Evolutionary conservation across 2,888 invertebrate genomes (phyloP), one percentile per base, ranked within the genome.

Genomic region (Lasioglossum villosulum): DNA sequence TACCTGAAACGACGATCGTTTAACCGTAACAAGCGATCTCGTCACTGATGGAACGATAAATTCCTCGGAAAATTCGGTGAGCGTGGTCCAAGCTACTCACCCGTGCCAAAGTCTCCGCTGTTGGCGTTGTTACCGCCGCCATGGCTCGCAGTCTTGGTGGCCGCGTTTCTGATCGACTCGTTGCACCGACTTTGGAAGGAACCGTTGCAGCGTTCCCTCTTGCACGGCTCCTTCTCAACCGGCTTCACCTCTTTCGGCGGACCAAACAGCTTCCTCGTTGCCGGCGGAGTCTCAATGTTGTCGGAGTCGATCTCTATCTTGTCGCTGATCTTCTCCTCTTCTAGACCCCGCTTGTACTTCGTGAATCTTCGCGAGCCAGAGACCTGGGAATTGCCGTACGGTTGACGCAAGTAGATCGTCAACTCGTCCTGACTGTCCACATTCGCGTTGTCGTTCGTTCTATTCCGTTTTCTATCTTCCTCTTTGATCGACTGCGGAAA

Each of bases 281-380:
- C 97, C 8, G 98, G 98, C 34, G 98, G 98, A 2, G 98, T 98
- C 96, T 98, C 98, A 52, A 98, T 97, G 91, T 98, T 98, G 91
- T 98, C 98, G 4, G 98, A 98, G 94, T 98, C 98, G 66, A 98
- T 98, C 93, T 98, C 98, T 19, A 97, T 97, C 93, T 97, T 97
- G 91, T 97, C 97, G 30, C 96, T 96, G 23, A 95, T 94, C 27
- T 91, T 92, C 52, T 94, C 92, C 30, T 93, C 94, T 0, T 92
- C 92, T 16, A 78, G 76, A 86, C 91, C 90, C 89, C 89, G 88
- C 80, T 92, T 78, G 19, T 92, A 70, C 59, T 93, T 94, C 0
- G 94, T 89, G 30, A 93, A 90, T 77, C 93, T 90, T 5, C 94
- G 91, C 4, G 91, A 86, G 0, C 89, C 84, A 5, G 94, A 80